phyloP scores from a whole-genome alignment of 2,113 vertebrate species.

The Peromyscus californicus region DNA sequence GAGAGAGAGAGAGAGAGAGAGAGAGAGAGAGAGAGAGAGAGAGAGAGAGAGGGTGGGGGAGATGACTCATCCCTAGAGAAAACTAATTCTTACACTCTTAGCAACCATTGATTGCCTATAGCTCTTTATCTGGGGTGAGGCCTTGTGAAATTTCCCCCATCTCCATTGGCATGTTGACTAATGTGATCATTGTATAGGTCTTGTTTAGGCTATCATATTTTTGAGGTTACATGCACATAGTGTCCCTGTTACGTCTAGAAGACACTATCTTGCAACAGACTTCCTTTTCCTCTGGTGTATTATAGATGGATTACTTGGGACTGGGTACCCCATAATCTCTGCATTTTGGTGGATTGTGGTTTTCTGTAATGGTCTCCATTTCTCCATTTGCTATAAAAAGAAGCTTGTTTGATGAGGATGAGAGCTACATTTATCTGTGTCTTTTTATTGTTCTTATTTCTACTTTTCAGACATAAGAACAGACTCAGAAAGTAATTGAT shows the following conservation, averaged over 20 bases:
- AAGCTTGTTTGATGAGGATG: not conserved
- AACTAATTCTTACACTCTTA: not conserved
- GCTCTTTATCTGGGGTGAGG: not conserved
- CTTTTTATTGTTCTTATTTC: not conserved
- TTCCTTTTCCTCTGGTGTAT: not conserved
- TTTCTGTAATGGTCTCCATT: not conserved
- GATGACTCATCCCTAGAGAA: not conserved
- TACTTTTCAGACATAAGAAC: slow-evolving; percentile 34
- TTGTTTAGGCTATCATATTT: not conserved
- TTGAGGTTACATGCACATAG: not conserved
- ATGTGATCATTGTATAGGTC: not conserved
- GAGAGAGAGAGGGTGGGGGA: not conserved
- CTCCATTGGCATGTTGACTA: not conserved
- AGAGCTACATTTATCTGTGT: not conserved
- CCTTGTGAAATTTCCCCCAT: not conserved
- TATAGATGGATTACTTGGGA: not conserved
- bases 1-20: too few relatives aligned
- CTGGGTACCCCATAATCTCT: not conserved
- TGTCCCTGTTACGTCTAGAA: not conserved
- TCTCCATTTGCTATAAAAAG: not conserved
- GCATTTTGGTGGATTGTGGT: not conserved
- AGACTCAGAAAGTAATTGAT: slow-evolving; percentile 28
- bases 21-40: not conserved
- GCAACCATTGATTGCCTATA: not conserved
- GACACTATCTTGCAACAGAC: not conserved